A percentile compares a stretch with the other conserved stretches of the same genome.
These are phyloP conservation scores for Aphelenchoides avenae DNA, from an alignment of 1,140 invertebrate species.

Conservation along the genomic window DNA sequence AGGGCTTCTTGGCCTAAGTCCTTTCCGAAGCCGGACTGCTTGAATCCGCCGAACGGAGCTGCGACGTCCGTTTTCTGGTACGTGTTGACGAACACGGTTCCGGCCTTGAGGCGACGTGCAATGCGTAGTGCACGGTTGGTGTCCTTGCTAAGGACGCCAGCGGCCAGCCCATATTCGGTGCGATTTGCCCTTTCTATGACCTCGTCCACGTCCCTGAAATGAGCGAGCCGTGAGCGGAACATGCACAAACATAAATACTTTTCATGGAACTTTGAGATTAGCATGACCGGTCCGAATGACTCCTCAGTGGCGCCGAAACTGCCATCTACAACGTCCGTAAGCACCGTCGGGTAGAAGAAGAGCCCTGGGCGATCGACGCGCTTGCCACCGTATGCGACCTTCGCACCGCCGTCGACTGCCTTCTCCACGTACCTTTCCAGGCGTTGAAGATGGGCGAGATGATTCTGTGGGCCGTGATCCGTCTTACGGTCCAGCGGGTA, in stretches of 20 bases:
- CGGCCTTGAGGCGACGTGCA: slow-evolving; percentile 61
- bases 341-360: slow-evolving; percentile 92
- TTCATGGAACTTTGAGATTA: slow-evolving; percentile 80
- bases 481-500: slow-evolving; percentile 70
- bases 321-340: slow-evolving; percentile 84
- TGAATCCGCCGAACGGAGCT: slow-evolving; percentile 94
- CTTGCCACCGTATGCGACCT: slow-evolving; percentile 71
- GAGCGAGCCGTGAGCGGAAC: not conserved
- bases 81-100: slow-evolving; percentile 64
- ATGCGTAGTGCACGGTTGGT: slow-evolving; percentile 45
- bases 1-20: slow-evolving; percentile 87
- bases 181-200: slow-evolving; percentile 79
- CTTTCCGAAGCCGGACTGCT: slow-evolving; percentile 92
- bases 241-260: slow-evolving; percentile 6
- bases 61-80: slow-evolving; percentile 97
- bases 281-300: slow-evolving; percentile 91
- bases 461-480: slow-evolving; percentile 79
- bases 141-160: slow-evolving; percentile 67
- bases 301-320: slow-evolving; percentile 89
- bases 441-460: slow-evolving; percentile 77
- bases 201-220: slow-evolving; percentile 73
- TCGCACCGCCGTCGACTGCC: slow-evolving; percentile 86
- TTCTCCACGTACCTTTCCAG: slow-evolving; percentile 74
- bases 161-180: slow-evolving; percentile 86
- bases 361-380: slow-evolving; percentile 71